phyloP scores from a whole-genome alignment of 2,797 vertebrate species.

The Tapera naevia region DNA sequence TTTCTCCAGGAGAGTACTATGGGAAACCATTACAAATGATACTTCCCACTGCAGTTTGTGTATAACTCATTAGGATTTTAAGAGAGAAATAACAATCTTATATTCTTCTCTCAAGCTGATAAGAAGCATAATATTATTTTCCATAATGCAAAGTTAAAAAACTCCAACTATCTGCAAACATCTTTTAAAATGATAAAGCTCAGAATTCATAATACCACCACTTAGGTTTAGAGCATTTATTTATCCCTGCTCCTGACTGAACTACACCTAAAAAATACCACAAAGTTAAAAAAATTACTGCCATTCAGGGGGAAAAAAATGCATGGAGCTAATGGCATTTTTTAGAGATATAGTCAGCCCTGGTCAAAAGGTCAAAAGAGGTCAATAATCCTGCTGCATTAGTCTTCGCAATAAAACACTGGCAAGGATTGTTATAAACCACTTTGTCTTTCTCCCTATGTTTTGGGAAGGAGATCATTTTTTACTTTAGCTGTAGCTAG shows the following conservation, averaged over 20 bases:
- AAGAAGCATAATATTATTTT: not conserved
- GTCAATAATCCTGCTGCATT: slow-evolving; percentile 29
- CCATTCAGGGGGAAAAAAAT: not conserved
- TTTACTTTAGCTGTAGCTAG: not conserved
- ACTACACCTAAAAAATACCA: not conserved
- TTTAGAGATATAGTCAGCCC: slow-evolving; percentile 23
- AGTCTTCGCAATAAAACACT: slow-evolving; percentile 35
- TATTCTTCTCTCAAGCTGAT: not conserved
- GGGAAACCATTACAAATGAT: not conserved
- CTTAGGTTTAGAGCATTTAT: not conserved
- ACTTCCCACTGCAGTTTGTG: not conserved
- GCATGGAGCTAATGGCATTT: not conserved
- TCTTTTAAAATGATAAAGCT: not conserved
- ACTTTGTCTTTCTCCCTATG: not conserved
- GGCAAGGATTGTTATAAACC: not conserved
- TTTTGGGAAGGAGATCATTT: not conserved
- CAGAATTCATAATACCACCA: not conserved
- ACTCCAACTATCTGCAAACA: not conserved
- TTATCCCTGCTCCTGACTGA: not conserved
- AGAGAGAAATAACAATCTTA: not conserved
- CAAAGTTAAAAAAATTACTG: slow-evolving; percentile 31
- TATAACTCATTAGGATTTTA: not conserved
- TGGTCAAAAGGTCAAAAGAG: slow-evolving; percentile 33
- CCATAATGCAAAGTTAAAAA: too few relatives aligned
- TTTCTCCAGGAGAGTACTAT: too few relatives aligned